A percentile compares a stretch with the other conserved stretches of the same genome.
Evolutionary conservation across 1,140 invertebrate species (phyloP).

Genomic region (Oppia nitens): DNA sequence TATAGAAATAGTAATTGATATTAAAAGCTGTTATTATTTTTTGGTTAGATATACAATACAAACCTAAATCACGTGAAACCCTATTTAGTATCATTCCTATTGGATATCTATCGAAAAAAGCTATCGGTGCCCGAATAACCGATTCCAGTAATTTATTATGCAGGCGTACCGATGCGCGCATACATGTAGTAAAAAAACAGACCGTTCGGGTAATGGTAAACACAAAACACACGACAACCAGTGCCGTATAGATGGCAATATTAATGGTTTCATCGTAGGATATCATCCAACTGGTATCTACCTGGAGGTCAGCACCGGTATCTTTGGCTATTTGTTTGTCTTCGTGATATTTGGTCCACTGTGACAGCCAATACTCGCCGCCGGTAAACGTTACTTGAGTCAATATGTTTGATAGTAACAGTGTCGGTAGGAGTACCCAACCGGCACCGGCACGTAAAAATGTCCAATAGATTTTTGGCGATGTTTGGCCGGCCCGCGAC

Average conservation of each 20-base stretch:
- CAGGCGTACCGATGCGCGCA: conserved; percentile 53
- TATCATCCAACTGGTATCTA: not conserved
- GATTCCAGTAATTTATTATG: conserved; percentile 69
- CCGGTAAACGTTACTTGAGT: conserved; percentile 22
- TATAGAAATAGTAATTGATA: no score
- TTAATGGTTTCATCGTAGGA: not conserved
- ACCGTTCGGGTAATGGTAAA: conserved; percentile 39
- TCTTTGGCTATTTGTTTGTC: not conserved
- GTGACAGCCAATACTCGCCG: conserved; percentile 21
- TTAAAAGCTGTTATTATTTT: no score
- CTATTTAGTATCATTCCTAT: conserved; percentile 52
- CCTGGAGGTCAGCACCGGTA: not conserved
- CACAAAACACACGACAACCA: conserved; percentile 28
- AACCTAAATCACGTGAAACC: conserved; percentile 70
- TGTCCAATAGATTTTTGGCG: conserved; percentile 14
- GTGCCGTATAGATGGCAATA: conserved; percentile 26
- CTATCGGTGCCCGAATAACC: conserved; percentile 56
- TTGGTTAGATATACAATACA: no score
- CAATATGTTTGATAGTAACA: conserved; percentile 17
- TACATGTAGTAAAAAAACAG: conserved; percentile 56
- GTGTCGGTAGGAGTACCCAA: conserved; percentile 3
- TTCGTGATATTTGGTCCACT: conserved; percentile 14
- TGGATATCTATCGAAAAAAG: conserved; percentile 61
- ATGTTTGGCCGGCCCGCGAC: not conserved
- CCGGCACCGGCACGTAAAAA: conserved; percentile 20